phyloP scores from a whole-genome alignment of 2,797 vertebrate genomes.

The Lepidocolaptes lacrymiger region DNA sequence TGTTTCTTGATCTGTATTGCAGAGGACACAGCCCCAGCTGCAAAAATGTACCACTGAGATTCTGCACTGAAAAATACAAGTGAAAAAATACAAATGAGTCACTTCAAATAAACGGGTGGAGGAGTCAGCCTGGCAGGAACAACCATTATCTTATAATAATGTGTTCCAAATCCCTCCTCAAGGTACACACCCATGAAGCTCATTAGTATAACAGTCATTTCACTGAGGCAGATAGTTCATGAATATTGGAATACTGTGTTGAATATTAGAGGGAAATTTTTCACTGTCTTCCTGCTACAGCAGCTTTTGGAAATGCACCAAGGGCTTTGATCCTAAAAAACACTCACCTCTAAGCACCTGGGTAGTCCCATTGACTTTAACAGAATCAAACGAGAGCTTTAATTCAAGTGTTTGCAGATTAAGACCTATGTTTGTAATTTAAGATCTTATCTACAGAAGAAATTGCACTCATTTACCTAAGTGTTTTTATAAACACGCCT shows the following conservation, averaged over 20 bases:
- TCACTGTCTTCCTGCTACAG: background rate
- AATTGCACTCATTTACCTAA: background rate
- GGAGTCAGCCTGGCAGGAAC: background rate
- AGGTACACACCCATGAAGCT: background rate
- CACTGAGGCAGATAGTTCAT: background rate
- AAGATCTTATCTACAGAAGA: constrained; percentile 45
- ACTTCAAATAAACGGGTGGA: background rate
- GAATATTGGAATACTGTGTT: background rate
- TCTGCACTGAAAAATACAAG: background rate
- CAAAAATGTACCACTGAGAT: background rate
- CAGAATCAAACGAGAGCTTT: background rate
- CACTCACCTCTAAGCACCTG: background rate
- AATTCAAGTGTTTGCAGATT: constrained; percentile 7
- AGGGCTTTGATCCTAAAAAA: constrained; percentile 14
- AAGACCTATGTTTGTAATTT: background rate
- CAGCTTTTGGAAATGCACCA: background rate
- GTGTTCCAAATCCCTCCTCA: background rate
- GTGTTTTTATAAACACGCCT: background rate
- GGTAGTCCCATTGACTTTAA: background rate
- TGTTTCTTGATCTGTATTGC: background rate
- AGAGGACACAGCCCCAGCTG: background rate
- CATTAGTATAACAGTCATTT: background rate
- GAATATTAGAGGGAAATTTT: background rate
- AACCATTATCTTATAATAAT: background rate
- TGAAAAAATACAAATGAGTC: background rate